Evolutionary conservation across 2,797 vertebrate species (phyloP), one percentile per base, ranked within the genome.

Genomic region (Epinephelus malabaricus): DNA sequence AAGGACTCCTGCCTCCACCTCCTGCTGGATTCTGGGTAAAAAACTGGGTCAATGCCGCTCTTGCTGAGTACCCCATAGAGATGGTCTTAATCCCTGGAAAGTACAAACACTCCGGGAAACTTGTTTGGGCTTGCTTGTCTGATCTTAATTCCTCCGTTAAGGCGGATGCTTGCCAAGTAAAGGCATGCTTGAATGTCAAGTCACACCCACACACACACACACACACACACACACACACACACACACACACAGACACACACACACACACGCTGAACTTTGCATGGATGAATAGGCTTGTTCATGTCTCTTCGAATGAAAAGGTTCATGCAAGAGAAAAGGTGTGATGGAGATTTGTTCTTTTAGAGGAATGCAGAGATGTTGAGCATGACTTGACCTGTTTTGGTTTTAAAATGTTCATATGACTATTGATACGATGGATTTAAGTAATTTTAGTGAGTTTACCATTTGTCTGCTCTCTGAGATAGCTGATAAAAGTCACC

Each of bases 111-210:
- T 67, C 55, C 5, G 18, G 66, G 73, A 69, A 78, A 73, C 86
- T 83, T 82, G 88, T 82, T 62, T 59, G 76, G 88, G 65, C 64
- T 8, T 6, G 80, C 43, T 19, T 12, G 40, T 45, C 14, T 63
- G 34, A 63, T 79, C 73, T 69, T 64, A 78, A 87, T 68, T 87
- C 85, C 73, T 82, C 54, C 12, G 23, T 67, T n/a, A 19, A 46
- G 47, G 68, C 34, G 34, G 54, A 81, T 43, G 38, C 76, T 85
- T 54, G 79, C 75, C 69, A 69, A 79, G 78, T 67, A 67, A 55
- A 77, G 40, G 46, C 84, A 86, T 54, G 80, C 67, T 73, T 79
- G 55, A 79, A 40, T 76, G 65, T 83, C 43, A 70, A 70, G 54
- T 51, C 69, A 82, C 9, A 58, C 60, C 53, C 46, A 51, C 43